A percentile compares a stretch with the other conserved stretches of the same genome.
Conservation (phyloP, 2,797 vertebrate species). For the Cyclopterus lumpus region DNA sequence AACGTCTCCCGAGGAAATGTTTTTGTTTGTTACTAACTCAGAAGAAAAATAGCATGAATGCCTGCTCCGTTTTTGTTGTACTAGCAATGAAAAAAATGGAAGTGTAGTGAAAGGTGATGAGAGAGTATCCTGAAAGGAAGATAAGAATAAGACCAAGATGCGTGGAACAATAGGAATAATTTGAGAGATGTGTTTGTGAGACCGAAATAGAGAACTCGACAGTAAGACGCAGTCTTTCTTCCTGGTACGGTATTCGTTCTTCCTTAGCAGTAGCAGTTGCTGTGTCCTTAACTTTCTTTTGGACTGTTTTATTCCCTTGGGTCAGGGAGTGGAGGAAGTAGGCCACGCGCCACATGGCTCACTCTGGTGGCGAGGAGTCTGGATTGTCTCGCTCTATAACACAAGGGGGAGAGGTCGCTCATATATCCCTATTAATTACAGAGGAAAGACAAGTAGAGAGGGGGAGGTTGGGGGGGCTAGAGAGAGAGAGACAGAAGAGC, state of each 20-base stretch:
- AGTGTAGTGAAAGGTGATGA: slow-evolving; percentile 26
- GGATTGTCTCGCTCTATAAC: slow-evolving; percentile 52
- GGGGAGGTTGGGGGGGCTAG: neutral
- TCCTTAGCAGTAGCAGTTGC: slow-evolving; percentile 61
- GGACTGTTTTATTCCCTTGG: slow-evolving; percentile 58
- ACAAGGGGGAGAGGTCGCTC: slow-evolving; percentile 54
- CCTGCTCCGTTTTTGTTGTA: slow-evolving; percentile 7
- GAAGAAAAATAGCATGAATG: slow-evolving; percentile 32
- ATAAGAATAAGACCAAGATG: neutral
- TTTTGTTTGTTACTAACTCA: slow-evolving; percentile 19
- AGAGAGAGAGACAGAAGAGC: slow-evolving; percentile 11
- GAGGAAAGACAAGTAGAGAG: slow-evolving; percentile 37
- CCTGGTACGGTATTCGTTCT: slow-evolving; percentile 45
- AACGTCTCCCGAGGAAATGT: neutral
- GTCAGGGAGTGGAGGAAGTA: slow-evolving; percentile 68
- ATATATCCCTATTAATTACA: slow-evolving; percentile 71
- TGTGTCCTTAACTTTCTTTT: slow-evolving; percentile 62
- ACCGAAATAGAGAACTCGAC: slow-evolving; percentile 24
- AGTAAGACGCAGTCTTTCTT: slow-evolving; percentile 18
- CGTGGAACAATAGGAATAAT: slow-evolving; percentile 19
- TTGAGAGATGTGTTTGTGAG: slow-evolving; percentile 20
- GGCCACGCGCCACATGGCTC: slow-evolving; percentile 71
- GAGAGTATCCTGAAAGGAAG: slow-evolving; percentile 15
- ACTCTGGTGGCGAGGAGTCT: slow-evolving; percentile 63
- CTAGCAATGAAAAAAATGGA: slow-evolving; percentile 23